Conservation (phyloP, 1,140 invertebrate genomes). For the Mizuhopecten yessoensis region DNA sequence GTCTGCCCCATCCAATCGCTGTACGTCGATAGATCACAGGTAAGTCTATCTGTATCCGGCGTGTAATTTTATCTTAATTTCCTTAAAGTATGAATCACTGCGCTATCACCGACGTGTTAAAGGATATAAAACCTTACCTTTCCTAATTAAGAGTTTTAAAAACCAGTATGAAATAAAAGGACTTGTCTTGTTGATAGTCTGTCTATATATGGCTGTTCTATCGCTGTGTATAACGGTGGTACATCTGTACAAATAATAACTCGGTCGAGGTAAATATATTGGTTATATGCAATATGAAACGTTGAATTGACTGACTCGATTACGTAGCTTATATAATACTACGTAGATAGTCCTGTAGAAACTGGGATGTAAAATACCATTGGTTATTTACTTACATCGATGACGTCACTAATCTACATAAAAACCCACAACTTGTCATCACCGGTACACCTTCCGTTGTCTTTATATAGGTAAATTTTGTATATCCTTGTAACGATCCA, state of each 20-base stretch:
- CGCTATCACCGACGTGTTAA: not conserved
- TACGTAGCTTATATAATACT: not conserved
- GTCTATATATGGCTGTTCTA: not conserved
- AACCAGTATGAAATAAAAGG: not conserved
- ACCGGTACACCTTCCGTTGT: not conserved
- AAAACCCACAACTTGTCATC: not conserved
- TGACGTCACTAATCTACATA: not conserved
- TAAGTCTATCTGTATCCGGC: not conserved
- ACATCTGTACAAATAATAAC: too few relatives aligned
- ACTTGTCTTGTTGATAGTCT: not conserved
- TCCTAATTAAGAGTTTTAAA: not conserved
- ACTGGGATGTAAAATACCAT: not conserved
- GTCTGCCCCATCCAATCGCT: not conserved
- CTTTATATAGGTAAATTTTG: not conserved
- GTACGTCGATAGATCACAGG: not conserved
- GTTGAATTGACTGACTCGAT: not conserved
- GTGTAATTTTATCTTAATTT: not conserved
- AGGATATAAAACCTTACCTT: not conserved
- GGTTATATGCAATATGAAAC: not conserved
- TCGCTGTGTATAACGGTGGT: not conserved
- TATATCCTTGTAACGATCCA: not conserved
- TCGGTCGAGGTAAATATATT: too few relatives aligned
- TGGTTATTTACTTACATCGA: conserved; percentile 6
- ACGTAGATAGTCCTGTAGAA: not conserved
- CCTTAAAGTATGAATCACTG: not conserved